A percentile compares a stretch with the other conserved stretches of the same genome.
phyloP scores from a whole-genome alignment of 2,113 vertebrate genomes.

The Lophotis ruficrista region DNA sequence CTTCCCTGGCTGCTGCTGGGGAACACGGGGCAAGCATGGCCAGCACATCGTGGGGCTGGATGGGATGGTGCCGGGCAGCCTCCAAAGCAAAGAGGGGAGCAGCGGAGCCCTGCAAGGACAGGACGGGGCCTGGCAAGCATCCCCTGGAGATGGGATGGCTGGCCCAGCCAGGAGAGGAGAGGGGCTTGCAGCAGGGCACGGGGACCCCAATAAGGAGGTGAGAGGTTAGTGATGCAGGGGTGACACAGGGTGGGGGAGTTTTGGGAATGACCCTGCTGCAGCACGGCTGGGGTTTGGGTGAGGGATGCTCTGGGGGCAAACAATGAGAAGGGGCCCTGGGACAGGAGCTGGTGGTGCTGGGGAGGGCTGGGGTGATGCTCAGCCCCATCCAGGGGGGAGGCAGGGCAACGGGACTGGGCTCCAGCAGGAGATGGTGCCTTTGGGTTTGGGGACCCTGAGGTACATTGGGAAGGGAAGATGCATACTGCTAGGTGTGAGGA shows the following conservation, averaged over 20 bases:
- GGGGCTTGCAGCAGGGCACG: neutral
- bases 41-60: too few species aligned
- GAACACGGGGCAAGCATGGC: fast-evolving
- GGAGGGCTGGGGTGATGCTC: neutral
- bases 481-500: neutral
- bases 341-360: neutral
- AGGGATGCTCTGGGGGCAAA: neutral
- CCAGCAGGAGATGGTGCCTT: neutral
- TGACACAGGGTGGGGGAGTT: fast-evolving
- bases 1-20: neutral
- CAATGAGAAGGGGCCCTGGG: neutral
- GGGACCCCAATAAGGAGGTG: neutral
- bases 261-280: neutral
- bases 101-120: neutral
- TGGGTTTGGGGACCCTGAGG: neutral
- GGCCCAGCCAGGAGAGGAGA: neutral
- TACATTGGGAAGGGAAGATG: neutral
- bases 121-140: neutral
- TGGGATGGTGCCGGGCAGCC: neutral
- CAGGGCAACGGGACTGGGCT: neutral
- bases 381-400: neutral
- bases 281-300: neutral
- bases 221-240: neutral
- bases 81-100: neutral
- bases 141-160: neutral